Evolutionary conservation across 2,113 vertebrate species (phyloP), one percentile per base, ranked within the genome.

Genomic region (Cardinalis cardinalis): DNA sequence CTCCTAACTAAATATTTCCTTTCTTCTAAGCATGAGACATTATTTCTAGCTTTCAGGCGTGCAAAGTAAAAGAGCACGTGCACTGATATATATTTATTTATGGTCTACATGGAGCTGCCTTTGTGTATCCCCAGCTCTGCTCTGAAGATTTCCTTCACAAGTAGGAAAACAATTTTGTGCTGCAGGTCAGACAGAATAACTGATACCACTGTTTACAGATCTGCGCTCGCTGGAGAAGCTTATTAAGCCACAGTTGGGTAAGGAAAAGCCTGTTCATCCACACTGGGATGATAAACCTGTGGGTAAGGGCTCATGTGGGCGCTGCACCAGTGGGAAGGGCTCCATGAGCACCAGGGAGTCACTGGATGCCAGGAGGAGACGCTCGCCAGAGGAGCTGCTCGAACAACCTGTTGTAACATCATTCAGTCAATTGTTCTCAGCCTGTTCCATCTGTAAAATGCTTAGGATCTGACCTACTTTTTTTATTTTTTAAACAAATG

Each of bases 1-100:
- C 56, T 77, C 79, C 63, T 93, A 81, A 87, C 83, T 90, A 87
- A 95, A 93, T 77, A 95, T 95, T 94, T 96, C 82, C 94, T 92
- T 94, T 95, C 87, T 92, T 90, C 71, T 87, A 87, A 92, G 80
- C 91, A 79, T 92, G 79, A 81, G 83, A 76, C 79, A 36, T 79
- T 65, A 79, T 78, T 95, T 72, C 82, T 88, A 78, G 83, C 89
- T 83, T 82, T 94, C 80, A 53, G 60, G 75, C 87, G 51, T 85
- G 77, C 56, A 66, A 80, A 93, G 77, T 52, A 65, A 92, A 86
- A 76, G 73, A 84, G 74, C 8, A 46, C 2, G 9, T 77, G 52
- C 59, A 66, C 72, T 61, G 44, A 72, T 44, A 72, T 80, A 25
- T 95, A 85, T 92, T 92, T 94, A 85, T 91, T 90, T 89, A 86